These are phyloP conservation scores for Pantala flavescens DNA, from an alignment of 1,140 invertebrate genomes.

Conservation along the genomic window DNA sequence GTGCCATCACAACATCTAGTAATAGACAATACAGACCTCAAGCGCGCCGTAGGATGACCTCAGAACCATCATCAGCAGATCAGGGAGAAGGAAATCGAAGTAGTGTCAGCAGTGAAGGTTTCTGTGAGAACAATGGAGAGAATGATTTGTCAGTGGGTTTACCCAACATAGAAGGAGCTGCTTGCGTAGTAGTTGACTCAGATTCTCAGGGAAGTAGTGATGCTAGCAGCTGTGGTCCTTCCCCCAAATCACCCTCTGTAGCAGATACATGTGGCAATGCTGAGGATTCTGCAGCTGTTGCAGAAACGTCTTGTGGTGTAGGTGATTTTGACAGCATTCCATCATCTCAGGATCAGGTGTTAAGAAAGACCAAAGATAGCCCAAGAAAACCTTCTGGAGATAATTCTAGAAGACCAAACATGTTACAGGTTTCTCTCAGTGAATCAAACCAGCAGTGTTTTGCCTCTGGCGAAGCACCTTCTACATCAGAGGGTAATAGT, in stretches of 20 bases:
- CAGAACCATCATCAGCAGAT: not conserved
- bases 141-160: not conserved
- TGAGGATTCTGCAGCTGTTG: not conserved
- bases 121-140: slow-evolving; percentile 75
- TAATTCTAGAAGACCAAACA: not conserved
- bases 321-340: not conserved
- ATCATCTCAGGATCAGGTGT: not conserved
- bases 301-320: not conserved
- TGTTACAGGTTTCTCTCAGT: not conserved
- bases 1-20: not conserved
- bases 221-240: slow-evolving; percentile 6
- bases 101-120: slow-evolving; percentile 88
- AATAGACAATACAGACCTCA: not conserved
- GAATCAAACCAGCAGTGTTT: not conserved
- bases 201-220: slow-evolving; percentile 50
- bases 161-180: not conserved
- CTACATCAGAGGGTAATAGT: not conserved
- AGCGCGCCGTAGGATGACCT: not conserved
- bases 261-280: not conserved
- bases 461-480: not conserved
- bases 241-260: not conserved
- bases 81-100: slow-evolving; percentile 70
- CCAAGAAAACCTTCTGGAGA: not conserved
- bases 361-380: not conserved
- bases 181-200: not conserved